Conservation (phyloP, 2,888 invertebrate genomes). For the Opisthograptis luteolata region DNA sequence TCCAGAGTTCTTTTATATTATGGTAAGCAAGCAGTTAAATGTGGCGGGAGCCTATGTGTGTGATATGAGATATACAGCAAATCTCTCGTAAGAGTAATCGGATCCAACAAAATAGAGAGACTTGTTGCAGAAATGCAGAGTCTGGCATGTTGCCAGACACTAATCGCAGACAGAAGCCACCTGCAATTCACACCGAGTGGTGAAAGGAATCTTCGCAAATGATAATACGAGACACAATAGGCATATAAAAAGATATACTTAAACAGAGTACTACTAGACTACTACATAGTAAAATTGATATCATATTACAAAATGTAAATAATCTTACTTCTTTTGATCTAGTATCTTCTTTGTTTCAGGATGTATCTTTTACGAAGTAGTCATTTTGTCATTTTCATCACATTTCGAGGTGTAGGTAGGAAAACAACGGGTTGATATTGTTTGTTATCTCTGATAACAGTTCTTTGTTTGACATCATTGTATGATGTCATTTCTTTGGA, state of each 20-base stretch:
- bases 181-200: conserved; percentile 51
- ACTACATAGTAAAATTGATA: too few relatives aligned
- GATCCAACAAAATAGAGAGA: conserved; percentile 29
- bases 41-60: conserved; percentile 13
- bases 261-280: too few relatives aligned
- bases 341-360: too few relatives aligned
- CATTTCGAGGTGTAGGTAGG: too few relatives aligned
- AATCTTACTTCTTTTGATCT: too few relatives aligned
- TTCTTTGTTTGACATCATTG: background rate
- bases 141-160: conserved; percentile 57
- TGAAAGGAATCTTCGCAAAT: conserved; percentile 39
- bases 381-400: too few relatives aligned
- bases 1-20: too few relatives aligned
- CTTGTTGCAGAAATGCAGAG: conserved; percentile 34
- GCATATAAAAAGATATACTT: background rate
- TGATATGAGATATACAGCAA: conserved; percentile 28
- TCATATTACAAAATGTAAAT: too few relatives aligned
- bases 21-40: too few relatives aligned
- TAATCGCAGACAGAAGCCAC: conserved; percentile 55
- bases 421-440: background rate
- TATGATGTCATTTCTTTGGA: background rate
- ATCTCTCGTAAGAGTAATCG: conserved; percentile 32
- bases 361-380: too few relatives aligned
- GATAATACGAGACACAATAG: conserved; percentile 11
- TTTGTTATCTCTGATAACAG: conserved; percentile 3